Conservation (phyloP, 2,113 vertebrate species). For the Channa maculata region DNA sequence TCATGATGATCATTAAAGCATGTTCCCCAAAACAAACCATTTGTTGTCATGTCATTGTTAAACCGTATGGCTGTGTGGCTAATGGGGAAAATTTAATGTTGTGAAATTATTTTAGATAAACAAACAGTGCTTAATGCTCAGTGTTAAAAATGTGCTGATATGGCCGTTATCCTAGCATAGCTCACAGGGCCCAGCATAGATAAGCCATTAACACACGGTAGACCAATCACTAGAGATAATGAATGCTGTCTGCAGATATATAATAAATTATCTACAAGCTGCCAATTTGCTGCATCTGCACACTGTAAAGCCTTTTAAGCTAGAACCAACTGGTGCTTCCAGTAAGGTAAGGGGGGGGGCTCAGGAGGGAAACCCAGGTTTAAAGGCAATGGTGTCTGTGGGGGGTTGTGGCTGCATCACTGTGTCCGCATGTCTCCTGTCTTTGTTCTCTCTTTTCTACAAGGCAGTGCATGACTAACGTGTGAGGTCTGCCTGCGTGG, state of each 20-base stretch:
- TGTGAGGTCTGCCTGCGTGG: slow-evolving; percentile 25
- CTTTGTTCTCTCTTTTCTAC: slow-evolving; percentile 10
- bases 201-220: slow-evolving; percentile 11
- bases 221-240: slow-evolving; percentile 17
- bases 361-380: slow-evolving; percentile 16
- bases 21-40: slow-evolving; percentile 8
- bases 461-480: slow-evolving; percentile 1
- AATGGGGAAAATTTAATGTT: neutral
- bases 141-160: slow-evolving; percentile 7
- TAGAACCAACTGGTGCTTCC: slow-evolving; percentile 46
- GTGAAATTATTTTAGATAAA: slow-evolving; percentile 20
- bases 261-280: slow-evolving; percentile 39
- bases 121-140: neutral
- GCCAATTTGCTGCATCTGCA: slow-evolving; percentile 45
- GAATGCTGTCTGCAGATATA: slow-evolving; percentile 25
- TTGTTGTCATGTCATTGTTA: too few species aligned
- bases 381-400: slow-evolving; percentile 31
- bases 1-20: neutral
- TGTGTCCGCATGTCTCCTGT: neutral
- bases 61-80: too few species aligned
- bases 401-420: slow-evolving; percentile 36
- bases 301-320: slow-evolving; percentile 41
- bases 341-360: slow-evolving; percentile 8
- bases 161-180: neutral
- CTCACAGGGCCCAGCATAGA: neutral